Base-by-base conservation (phyloP, 1,140 invertebrate species). In the Nylanderia fulva region DNA sequence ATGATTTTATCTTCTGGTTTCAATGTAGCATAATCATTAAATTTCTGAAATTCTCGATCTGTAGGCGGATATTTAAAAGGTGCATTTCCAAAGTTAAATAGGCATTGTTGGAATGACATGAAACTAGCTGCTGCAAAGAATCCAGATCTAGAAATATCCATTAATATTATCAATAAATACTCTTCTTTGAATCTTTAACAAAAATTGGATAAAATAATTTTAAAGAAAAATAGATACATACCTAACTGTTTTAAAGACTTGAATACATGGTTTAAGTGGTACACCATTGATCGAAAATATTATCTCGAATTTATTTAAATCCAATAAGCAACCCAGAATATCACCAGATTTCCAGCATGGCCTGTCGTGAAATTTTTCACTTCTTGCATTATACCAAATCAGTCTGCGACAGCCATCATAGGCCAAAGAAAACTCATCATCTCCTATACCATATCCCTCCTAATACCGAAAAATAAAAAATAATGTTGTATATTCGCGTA, bases 361-460 rank as follows among this genome's bases (percentile, higher is more conserved):
- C 89, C 97, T 95, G 29, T 94, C 92, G 80, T 96, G 96, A 86
- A 91, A 93, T 27, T 96, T 93, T 84, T 96, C 96, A 80, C 97
- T 97, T 85, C 96, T 96, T 3, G 98, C 98, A 93, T 98, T 97
- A 91, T 98, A 96, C 98, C 98, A 99, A 75, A 99, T 96, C 52
- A 99, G 94, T 93, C 97, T 96, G 48, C 98, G 96, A 94, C 98
- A 99, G 0, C 98, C 98, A 95, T 99, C 98, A 93, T 98, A 99
- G 1, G 98, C 97, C 85, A 99, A 95, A 0, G 98, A 99, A 95
- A 96, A 98, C 88, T 97, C 96, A 94, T 99, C 98, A 93, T 99
- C 98, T 42, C 98, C 98, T 86, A 99, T 99, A n/a, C 98, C 98
- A 95, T 97, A 99, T 3, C 98, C 98, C 94, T 99, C 98, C 98